phyloP scores from a whole-genome alignment of 2,113 vertebrate genomes.

The Muntiacus muntjak region DNA sequence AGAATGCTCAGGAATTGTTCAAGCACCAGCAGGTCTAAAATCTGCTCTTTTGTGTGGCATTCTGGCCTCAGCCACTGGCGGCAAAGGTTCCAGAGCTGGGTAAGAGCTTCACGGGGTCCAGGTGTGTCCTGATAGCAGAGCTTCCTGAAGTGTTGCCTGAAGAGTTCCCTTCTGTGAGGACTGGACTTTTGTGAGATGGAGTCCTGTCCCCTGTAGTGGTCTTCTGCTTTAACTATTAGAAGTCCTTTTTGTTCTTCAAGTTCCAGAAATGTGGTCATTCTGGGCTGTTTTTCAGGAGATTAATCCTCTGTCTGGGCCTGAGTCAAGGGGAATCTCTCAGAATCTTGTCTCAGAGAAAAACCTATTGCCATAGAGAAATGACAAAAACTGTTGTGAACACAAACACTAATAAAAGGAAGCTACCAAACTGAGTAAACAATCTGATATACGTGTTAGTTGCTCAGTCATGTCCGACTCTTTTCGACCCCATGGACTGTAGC shows the following conservation, averaged over 20 bases:
- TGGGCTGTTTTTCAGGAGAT: background rate
- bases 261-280: slow-evolving; percentile 29
- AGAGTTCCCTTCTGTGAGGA: background rate
- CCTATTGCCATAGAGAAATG: background rate
- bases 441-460: background rate
- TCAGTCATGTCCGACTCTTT: background rate
- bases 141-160: slow-evolving; percentile 34
- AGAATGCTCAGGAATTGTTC: slow-evolving; percentile 56
- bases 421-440: background rate
- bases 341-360: background rate
- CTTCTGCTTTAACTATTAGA: background rate
- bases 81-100: slow-evolving; percentile 35
- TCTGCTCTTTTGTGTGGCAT: slow-evolving; percentile 50
- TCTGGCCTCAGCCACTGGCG: slow-evolving; percentile 45
- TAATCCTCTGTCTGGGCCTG: background rate
- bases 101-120: slow-evolving; percentile 27
- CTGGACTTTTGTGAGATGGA: background rate
- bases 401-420: background rate
- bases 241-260: background rate
- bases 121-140: slow-evolving; percentile 19
- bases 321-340: background rate
- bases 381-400: background rate
- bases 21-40: slow-evolving; percentile 54
- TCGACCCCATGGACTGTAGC: background rate
- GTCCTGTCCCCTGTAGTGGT: background rate